Evolutionary conservation across 1,140 invertebrate species (phyloP), one percentile per base, ranked within the genome.

Genomic region (Eurosta solidaginis): DNA sequence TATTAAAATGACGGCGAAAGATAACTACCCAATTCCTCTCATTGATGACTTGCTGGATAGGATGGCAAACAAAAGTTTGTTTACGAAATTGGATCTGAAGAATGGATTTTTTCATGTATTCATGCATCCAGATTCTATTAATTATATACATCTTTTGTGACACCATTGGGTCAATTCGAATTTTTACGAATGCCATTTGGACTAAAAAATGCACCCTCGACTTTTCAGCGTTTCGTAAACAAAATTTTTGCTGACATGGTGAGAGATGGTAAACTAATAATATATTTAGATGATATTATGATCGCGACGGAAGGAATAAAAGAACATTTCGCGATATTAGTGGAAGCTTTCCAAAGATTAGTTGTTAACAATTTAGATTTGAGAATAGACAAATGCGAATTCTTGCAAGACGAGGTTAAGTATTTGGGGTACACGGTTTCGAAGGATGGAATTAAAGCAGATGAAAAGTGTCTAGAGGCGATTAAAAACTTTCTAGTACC

Each of bases 201-300:
- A 0, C 59, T 88, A 0, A 82, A 79, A 5, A 87, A 83, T 54
- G 85, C 82, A 7, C 84, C 87, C 6, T 80, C 80, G 0, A 79
- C 82, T 0, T 89, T 85, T 77, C 84, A 89, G 77, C 42, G 85
- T 33, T 77, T 86, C 3, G 88, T 90, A 79, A 83, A 90, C 52
- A 80, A 75, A 9, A 82, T 88, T 1, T 81, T 90, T 40, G 36
- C 74, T 29, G 78, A 81, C 10, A 78, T 79, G 29, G 74, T 81
- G 68, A 25, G 49, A 78, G 10, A 25, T 1, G 75, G 44, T 14
- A 54, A 78, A 52, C 36, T 79, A 12, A 75, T 76, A 40, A 40
- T 81, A n/a, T 81, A 81, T 49, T 54, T 81, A 40, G 76, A 79
- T 42, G 78, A 81, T 14, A 47, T 81, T 33, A 78, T 80, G 79